These are phyloP conservation scores for Danio rerio DNA, from an alignment of 2,113 vertebrate genomes.

Conservation along the genomic window DNA sequence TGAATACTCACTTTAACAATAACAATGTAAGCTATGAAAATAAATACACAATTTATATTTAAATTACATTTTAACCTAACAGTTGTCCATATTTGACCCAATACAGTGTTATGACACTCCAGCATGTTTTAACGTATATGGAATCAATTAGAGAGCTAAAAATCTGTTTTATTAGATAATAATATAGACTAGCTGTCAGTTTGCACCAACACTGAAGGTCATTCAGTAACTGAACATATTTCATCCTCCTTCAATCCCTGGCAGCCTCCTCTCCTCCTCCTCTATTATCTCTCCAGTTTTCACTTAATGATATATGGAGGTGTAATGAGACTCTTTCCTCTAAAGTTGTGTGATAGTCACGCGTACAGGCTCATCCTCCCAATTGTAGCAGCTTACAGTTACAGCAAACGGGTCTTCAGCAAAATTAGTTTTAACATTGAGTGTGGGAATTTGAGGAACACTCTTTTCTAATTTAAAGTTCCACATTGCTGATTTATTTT, in stretches of 20 bases:
- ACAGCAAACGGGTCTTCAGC: background rate
- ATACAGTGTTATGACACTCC: too few relatives aligned
- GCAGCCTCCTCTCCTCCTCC: conserved; percentile 56
- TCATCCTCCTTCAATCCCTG: background rate
- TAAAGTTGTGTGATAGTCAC: conserved; percentile 67
- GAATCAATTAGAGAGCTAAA: background rate
- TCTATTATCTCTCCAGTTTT: conserved; percentile 68
- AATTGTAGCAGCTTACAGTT: conserved; percentile 65
- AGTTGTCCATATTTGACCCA: too few relatives aligned
- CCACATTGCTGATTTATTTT: background rate
- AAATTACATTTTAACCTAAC: too few relatives aligned
- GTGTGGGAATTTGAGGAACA: background rate
- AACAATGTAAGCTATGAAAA: too few relatives aligned
- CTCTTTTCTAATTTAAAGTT: too few relatives aligned
- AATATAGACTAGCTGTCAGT: background rate
- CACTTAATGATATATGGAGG: conserved; percentile 62
- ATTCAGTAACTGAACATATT: background rate
- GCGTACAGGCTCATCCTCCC: conserved; percentile 72
- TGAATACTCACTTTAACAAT: too few relatives aligned
- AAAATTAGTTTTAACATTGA: background rate
- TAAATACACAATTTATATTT: too few relatives aligned
- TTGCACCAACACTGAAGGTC: conserved; percentile 8
- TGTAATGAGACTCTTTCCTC: conserved; percentile 72
- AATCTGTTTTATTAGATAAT: background rate
- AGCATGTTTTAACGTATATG: too few relatives aligned